A percentile compares a stretch with the other conserved stretches of the same genome.
Conservation (phyloP, 2,888 invertebrate genomes). For the Chymomyza fuscimana region DNA sequence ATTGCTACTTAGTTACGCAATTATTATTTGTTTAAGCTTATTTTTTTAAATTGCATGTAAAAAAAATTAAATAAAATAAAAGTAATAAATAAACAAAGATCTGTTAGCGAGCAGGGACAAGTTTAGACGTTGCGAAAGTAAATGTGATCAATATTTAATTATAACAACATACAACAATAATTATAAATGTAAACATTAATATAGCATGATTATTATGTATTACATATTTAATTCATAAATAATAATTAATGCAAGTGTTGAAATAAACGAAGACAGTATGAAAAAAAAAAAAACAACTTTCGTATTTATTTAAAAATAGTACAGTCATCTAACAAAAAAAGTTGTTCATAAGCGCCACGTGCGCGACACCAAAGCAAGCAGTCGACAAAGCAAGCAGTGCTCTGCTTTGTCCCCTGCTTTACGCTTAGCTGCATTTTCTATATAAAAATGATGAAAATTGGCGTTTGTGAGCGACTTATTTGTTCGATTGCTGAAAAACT, state of each 20-base stretch:
- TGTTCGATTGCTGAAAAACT: too few species aligned
- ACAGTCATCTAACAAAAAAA: too few species aligned
- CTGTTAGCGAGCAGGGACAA: conserved; percentile 53
- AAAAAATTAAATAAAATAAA: conserved; percentile 5
- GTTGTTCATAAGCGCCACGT: too few species aligned
- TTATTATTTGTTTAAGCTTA: conserved; percentile 2
- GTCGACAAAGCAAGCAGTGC: too few species aligned
- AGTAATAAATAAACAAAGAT: neutral
- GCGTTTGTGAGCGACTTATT: too few species aligned
- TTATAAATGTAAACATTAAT: conserved; percentile 50
- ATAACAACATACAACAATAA: conserved; percentile 54
- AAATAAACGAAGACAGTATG: conserved; percentile 43
- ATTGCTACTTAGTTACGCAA: conserved; percentile 11
- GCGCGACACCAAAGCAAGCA: too few species aligned
- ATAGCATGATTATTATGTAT: conserved; percentile 62
- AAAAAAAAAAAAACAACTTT: neutral
- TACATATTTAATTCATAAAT: conserved; percentile 58
- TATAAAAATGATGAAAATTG: too few species aligned
- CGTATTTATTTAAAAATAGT: too few species aligned
- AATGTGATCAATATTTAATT: conserved; percentile 77
- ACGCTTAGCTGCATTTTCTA: too few species aligned
- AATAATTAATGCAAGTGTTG: conserved; percentile 49
- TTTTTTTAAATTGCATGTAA: conserved; percentile 5
- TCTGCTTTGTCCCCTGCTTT: too few species aligned
- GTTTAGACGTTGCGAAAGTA: conserved; percentile 72